Evolutionary conservation across 1,140 invertebrate species (phyloP).

Genomic region (Ceratoteleas bidentatus): DNA sequence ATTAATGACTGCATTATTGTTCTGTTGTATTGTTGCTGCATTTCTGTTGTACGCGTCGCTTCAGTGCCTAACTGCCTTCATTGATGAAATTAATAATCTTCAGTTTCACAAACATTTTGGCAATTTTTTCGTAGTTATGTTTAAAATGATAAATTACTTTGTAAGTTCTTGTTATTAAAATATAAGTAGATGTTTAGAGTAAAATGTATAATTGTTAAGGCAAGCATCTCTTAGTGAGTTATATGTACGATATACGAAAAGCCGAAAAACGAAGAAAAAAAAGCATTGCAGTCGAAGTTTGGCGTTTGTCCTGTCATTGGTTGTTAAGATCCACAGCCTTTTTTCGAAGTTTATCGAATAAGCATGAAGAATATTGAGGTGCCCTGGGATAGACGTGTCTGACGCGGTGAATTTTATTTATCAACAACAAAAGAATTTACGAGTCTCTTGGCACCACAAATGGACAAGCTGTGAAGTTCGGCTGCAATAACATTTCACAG

Average conservation of each 20-base stretch:
- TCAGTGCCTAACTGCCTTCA: conserved; percentile 55
- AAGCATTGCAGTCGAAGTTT: no score
- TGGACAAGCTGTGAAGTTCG: no score
- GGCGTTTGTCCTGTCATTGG: no score
- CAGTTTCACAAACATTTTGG: conserved; percentile 5
- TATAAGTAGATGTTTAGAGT: conserved; percentile 47
- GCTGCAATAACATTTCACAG: conserved; percentile 35
- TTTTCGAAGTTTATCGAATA: no score
- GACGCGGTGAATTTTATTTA: no score
- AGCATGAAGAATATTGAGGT: no score
- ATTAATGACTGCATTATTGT: conserved; percentile 38
- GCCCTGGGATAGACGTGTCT: no score
- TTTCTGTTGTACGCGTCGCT: conserved; percentile 63
- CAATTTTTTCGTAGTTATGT: conserved; percentile 14
- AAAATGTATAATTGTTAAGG: conserved; percentile 43
- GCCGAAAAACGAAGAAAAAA: conserved; percentile 6
- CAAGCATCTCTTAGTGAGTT: conserved; percentile 35
- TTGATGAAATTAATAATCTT: conserved; percentile 22
- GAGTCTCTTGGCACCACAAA: no score
- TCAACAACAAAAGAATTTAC: no score
- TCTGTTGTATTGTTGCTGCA: conserved; percentile 50
- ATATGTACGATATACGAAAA: conserved; percentile 34
- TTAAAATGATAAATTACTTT: conserved; percentile 27
- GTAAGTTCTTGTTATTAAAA: conserved; percentile 53
- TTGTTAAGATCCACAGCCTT: no score